Evolutionary conservation across 2,113 vertebrate species (phyloP), one percentile per base, ranked within the genome.

Genomic region (Oriolus oriolus): DNA sequence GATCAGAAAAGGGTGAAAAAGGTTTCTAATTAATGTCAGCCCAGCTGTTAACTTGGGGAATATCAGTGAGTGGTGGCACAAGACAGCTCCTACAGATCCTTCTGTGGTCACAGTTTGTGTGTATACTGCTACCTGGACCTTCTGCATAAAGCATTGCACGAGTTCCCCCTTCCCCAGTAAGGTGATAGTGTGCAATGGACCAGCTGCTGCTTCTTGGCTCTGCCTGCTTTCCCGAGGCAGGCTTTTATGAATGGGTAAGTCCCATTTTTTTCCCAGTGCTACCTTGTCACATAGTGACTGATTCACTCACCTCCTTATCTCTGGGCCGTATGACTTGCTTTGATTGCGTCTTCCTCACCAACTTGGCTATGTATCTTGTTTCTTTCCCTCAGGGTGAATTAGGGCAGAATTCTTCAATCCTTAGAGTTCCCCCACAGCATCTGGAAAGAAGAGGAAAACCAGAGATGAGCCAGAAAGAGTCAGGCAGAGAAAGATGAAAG

Each of bases 401-500:
- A 88, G 80, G 71, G 68, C 64, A 92, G 79, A 91, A 86, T 84
- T 39, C 66, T 66, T 85, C 84, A 78, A 83, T 86, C 79, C 76
- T 84, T 71, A 59, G 63, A 79, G 61, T 64, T 93, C 94, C 60
- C 83, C 57, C 6, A 10, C 47, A 95, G 69, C 93, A 86, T 86
- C 76, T 95, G 85, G 76, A 89, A 90, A 94, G 76, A 88, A 93
- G 76, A 96, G 74, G 57, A 93, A 97, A 91, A 90, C 28, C 28
- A 69, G 71, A 74, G 33, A 80, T 75, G 79, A 83, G 88, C 85
- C 88, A 93, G 76, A 90, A 95, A 81, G 64, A 92, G 73, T 60
- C 79, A 96, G 69, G 52, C 76, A 89, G 76, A 82, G 69, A 86
- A 92, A 96, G 92, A 92, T 94, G 73, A 96, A 96, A 94, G 88